Conservation (phyloP, 2,113 vertebrate genomes). For the Gnathonemus echidnorhynchus region DNA sequence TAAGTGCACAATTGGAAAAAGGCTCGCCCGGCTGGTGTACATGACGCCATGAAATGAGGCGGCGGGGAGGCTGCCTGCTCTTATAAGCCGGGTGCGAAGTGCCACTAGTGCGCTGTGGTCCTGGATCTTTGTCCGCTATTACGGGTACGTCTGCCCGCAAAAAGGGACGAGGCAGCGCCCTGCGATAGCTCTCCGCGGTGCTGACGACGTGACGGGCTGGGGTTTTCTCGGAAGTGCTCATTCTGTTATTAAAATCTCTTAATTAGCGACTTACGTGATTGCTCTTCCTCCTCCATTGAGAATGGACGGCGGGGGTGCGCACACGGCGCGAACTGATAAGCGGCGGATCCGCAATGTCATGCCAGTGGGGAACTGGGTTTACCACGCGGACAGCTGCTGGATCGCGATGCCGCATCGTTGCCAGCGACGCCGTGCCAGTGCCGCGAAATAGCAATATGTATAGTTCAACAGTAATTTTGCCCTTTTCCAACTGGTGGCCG, state of each 20-base stretch:
- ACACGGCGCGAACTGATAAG: neutral
- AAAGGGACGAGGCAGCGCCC: neutral
- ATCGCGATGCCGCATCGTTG: neutral
- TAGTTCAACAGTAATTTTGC: neutral
- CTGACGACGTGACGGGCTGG: conserved; percentile 12
- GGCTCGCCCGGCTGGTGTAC: neutral
- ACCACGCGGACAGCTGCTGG: neutral
- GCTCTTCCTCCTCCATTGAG: neutral
- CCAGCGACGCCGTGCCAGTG: neutral
- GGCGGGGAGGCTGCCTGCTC: neutral
- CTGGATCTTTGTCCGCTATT: neutral
- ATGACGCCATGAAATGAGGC: neutral
- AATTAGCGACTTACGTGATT: neutral
- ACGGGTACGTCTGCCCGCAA: neutral
- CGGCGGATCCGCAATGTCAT: neutral
- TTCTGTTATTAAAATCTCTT: neutral
- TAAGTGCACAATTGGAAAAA: neutral
- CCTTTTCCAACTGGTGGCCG: neutral
- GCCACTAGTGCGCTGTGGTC: neutral
- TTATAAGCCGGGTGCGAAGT: neutral
- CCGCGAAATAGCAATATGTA: neutral
- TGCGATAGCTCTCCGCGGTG: conserved; percentile 24
- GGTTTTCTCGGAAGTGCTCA: neutral
- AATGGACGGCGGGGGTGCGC: neutral
- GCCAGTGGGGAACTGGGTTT: neutral